A percentile compares a stretch with the other conserved stretches of the same genome.
Evolutionary conservation across 2,113 vertebrate species (phyloP).

Genomic region (Prionailurus bengalensis): DNA sequence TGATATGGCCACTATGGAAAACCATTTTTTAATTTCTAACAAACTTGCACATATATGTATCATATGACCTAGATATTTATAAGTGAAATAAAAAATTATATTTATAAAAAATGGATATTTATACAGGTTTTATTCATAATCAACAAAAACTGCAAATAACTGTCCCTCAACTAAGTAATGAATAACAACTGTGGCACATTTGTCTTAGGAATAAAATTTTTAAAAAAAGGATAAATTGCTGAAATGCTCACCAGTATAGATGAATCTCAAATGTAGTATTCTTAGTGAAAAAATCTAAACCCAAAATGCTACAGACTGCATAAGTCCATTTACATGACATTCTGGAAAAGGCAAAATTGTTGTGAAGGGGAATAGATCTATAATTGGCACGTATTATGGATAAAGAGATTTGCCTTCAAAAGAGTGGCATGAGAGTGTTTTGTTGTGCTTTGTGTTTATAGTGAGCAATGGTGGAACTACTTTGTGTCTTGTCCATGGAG

Average conservation of each 20-base stretch:
- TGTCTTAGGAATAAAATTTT: not conserved
- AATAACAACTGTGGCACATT: not conserved
- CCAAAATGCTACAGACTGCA: not conserved
- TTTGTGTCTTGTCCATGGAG: not conserved
- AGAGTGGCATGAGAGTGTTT: not conserved
- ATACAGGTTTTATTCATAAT: not conserved
- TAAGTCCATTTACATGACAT: not conserved
- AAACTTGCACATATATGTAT: not conserved
- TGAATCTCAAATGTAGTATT: not conserved
- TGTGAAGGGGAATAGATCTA: not conserved
- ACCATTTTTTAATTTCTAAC: too few species aligned
- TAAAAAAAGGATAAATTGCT: not conserved
- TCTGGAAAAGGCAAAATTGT: not conserved
- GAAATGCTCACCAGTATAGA: not conserved
- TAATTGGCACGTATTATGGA: not conserved
- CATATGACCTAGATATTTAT: not conserved
- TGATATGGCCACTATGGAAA: not conserved
- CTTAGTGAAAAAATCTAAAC: not conserved
- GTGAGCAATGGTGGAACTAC: not conserved
- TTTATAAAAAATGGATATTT: not conserved
- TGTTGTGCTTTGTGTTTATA: not conserved
- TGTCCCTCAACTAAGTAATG: not conserved
- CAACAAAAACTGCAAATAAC: not conserved
- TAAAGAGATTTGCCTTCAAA: not conserved
- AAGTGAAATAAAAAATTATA: not conserved